Evolutionary conservation across 2,888 invertebrate species (phyloP).

Genomic region (Laspeyria flexula): DNA sequence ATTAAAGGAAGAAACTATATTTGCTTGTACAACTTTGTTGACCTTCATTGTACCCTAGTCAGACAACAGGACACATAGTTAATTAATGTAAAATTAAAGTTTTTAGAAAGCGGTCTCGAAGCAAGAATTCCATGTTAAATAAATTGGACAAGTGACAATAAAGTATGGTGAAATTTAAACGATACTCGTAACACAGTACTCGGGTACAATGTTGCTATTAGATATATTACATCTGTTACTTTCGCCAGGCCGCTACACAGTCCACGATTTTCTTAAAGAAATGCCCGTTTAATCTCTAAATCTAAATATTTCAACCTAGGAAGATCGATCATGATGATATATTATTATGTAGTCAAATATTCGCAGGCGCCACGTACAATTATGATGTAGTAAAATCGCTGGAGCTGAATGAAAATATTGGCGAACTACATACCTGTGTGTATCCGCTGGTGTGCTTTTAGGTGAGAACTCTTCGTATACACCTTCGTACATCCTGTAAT

Average conservation of each 20-base stretch:
- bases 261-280: constrained; percentile 13
- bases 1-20: no score
- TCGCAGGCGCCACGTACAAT: constrained; percentile 41
- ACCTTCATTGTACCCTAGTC: constrained; percentile 8
- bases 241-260: constrained; percentile 37
- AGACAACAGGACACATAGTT: constrained; percentile 10
- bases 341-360: constrained; percentile 14
- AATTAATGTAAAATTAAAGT: constrained; percentile 27
- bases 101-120: constrained; percentile 47
- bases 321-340: no score
- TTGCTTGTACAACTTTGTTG: constrained; percentile 10
- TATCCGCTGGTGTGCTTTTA: constrained; percentile 98
- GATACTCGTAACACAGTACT: constrained; percentile 30
- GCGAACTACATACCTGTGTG: constrained; percentile 93
- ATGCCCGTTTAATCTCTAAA: constrained; percentile 10
- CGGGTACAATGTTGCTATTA: constrained; percentile 32
- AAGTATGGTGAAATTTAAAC: constrained; percentile 39
- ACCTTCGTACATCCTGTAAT: constrained; percentile 97
- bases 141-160: constrained; percentile 55
- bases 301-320: background rate
- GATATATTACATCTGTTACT: constrained; percentile 36
- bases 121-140: constrained; percentile 49
- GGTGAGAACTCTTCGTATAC: constrained; percentile 98
- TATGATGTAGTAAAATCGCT: constrained; percentile 31
- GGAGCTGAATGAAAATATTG: constrained; percentile 36